Conservation (phyloP, 2,888 invertebrate species). For the Phanerotoma sp. region DNA sequence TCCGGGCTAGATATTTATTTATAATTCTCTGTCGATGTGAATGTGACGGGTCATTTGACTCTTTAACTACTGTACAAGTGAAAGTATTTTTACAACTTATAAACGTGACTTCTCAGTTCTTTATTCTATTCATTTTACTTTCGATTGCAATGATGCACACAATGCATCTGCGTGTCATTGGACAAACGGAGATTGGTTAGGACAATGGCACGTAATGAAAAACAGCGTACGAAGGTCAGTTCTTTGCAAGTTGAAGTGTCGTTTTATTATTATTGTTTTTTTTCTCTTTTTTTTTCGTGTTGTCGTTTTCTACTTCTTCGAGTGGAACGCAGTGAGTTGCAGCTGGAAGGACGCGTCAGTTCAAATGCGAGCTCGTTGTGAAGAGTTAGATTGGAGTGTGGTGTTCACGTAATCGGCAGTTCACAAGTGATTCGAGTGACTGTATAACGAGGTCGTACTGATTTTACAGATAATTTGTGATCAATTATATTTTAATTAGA, state of each 20-base stretch:
- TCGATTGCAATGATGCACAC: slow-evolving; percentile 1
- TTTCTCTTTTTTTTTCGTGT: background rate
- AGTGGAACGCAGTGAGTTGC: slow-evolving; percentile 34
- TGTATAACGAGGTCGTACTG: background rate
- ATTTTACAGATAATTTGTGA: background rate
- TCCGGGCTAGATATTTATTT: too few species aligned
- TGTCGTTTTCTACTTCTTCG: slow-evolving; percentile 10
- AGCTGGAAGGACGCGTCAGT: slow-evolving; percentile 41
- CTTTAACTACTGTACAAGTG: background rate
- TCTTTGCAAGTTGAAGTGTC: background rate
- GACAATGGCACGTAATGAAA: slow-evolving; percentile 45
- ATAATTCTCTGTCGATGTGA: background rate
- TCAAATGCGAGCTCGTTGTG: slow-evolving; percentile 43
- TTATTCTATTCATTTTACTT: background rate
- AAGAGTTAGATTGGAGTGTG: slow-evolving; percentile 23
- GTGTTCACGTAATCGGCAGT: slow-evolving; percentile 28
- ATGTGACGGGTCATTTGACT: background rate
- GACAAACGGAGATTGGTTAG: slow-evolving; percentile 19
- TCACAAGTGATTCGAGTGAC: slow-evolving; percentile 5
- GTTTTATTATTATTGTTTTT: background rate
- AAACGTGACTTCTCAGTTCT: background rate
- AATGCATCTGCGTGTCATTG: slow-evolving; percentile 17
- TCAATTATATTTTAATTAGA: too few species aligned
- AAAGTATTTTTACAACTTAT: background rate
- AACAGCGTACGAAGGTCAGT: slow-evolving; percentile 43